Evolutionary conservation across 2,888 invertebrate species (phyloP).

Genomic region (Cheilosia scutellata): DNA sequence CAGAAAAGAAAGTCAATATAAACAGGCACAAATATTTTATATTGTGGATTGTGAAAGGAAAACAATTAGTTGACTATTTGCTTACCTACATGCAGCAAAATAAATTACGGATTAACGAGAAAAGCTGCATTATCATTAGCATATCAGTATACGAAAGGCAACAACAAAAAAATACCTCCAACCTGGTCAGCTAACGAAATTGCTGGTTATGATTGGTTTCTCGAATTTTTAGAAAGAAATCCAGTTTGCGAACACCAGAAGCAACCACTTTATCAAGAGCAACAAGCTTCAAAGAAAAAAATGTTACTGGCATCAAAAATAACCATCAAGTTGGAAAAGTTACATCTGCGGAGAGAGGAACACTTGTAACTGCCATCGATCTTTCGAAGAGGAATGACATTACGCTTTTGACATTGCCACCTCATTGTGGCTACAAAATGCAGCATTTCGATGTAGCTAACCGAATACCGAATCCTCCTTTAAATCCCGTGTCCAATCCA

Average conservation of each 20-base stretch:
- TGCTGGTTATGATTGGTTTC: too few relatives aligned
- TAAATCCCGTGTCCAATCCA: slow-evolving; percentile 29
- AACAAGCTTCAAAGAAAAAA: background rate
- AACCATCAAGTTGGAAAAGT: background rate
- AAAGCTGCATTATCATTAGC: too few relatives aligned
- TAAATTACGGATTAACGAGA: background rate
- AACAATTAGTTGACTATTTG: background rate
- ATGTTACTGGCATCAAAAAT: background rate
- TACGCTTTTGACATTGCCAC: background rate
- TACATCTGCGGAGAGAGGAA: background rate
- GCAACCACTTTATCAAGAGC: background rate
- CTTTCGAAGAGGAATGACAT: slow-evolving; percentile 11
- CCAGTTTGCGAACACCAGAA: too few relatives aligned
- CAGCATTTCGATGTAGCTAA: slow-evolving; percentile 33
- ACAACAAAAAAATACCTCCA: too few relatives aligned
- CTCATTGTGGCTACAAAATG: slow-evolving; percentile 6
- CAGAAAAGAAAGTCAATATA: too few relatives aligned
- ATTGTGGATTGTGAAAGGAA: too few relatives aligned
- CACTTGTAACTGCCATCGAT: background rate
- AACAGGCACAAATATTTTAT: too few relatives aligned
- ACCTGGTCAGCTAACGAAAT: too few relatives aligned
- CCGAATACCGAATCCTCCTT: background rate
- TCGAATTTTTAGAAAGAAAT: too few relatives aligned
- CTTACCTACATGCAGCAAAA: background rate
- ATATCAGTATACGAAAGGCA: too few relatives aligned